Base-by-base conservation (phyloP, 1,140 invertebrate genomes). In the Heliconius melpomene region DNA sequence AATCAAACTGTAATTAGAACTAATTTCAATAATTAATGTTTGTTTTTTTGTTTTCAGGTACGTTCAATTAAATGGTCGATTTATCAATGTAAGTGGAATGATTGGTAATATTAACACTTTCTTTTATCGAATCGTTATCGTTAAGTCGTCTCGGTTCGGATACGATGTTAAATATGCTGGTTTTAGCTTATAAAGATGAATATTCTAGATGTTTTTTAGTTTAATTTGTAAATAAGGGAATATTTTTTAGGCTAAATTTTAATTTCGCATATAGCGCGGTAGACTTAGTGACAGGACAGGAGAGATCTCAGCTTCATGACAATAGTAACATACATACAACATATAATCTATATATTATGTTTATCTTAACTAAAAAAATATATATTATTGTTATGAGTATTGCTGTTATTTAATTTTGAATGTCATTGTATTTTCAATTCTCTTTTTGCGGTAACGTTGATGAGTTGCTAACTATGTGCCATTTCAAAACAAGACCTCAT, bases 41-140 rank as follows among this genome's bases (percentile, higher is more conserved):
- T 86, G 81, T 84, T 83, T 88, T 84, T 88, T 84, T 82, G 70
- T 73, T 90, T 90, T 85, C 89, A 90, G 89, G 88, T 91, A 91
- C 52, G 86, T 85, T 80, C 79, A 16, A 29, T 66, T 26, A 76
- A 52, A 80, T 84, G 74, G 66, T 46, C 75, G 77, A 78, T 77
- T 40, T 50, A 79, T 77, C 23, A 77, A 82, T 57, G 81, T 77
- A 50, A 76, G 46, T 77, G 23, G 23, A 52, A 52, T 66, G 60
- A 26, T 66, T 66, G 60, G 5, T 2, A 66, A 66, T 66, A 70
- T 36, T 66, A 74, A 71, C 73, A 73, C 73, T 75, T 79, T 79
- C 66, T 77, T 60, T 70, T 77, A n/a, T 77, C 7, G 20, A 16
- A 46, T 46, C 38, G 70, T 72, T 75, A 23, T 46, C 13, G 70